Conservation (phyloP, 2,797 vertebrate species). For the Odontamblyopus rebecca region DNA sequence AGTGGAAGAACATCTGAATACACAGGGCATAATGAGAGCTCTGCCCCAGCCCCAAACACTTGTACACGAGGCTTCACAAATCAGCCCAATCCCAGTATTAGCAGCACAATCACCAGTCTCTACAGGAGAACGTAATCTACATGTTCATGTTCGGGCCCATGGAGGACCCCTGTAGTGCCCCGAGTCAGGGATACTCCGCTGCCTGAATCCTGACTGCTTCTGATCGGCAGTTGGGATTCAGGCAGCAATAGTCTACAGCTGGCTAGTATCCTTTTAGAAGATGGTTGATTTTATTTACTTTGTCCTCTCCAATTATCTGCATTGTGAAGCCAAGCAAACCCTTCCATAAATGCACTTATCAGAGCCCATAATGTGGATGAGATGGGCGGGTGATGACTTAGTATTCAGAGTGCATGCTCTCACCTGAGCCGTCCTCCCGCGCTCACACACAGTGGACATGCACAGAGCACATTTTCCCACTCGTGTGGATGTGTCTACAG, state of each 20-base stretch:
- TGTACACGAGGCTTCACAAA: conserved; percentile 48
- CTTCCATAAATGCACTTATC: conserved; percentile 81
- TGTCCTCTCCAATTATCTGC: conserved; percentile 72
- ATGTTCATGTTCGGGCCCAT: conserved; percentile 30
- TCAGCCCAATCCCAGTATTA: conserved; percentile 39
- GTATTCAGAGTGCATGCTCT: conserved; percentile 68
- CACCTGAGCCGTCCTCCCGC: conserved; percentile 54
- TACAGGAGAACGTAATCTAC: conserved; percentile 53
- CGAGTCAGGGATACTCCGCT: conserved; percentile 39
- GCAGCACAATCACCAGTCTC: conserved; percentile 49
- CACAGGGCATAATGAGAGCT: conserved; percentile 47
- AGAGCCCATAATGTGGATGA: conserved; percentile 69
- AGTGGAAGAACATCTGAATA: conserved; percentile 51
- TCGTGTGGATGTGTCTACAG: conserved; percentile 60
- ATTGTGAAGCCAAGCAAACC: conserved; percentile 74
- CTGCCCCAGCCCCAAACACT: conserved; percentile 20
- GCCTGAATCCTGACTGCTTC: conserved; percentile 12
- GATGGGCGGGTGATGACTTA: conserved; percentile 67
- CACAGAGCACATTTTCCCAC: conserved; percentile 51
- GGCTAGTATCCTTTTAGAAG: conserved; percentile 45
- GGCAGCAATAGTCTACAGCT: conserved; percentile 45
- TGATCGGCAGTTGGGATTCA: conserved; percentile 51
- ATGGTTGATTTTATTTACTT: conserved; percentile 62
- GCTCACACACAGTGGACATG: conserved; percentile 38
- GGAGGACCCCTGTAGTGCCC: conserved; percentile 42